Percentiles rank a stretch among this genome's conserved stretches.
Conservation (phyloP, 2,113 vertebrate genomes). For the Toxotes chatareus region DNA sequence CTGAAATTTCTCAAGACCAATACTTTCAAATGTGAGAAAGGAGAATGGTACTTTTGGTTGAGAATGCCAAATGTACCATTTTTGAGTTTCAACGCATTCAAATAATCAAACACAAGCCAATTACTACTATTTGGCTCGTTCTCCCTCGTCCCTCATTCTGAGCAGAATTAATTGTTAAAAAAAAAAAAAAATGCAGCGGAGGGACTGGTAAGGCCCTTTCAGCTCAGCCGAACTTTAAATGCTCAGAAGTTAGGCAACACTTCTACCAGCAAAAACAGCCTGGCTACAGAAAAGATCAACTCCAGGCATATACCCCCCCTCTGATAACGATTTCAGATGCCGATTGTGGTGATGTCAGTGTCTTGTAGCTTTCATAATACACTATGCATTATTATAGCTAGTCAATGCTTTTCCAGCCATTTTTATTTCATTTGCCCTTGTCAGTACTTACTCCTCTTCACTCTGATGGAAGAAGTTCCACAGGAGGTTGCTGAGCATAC, state of each 20-base stretch:
- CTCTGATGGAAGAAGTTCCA: conserved; percentile 74
- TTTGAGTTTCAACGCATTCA: neutral
- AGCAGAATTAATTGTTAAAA: too few species aligned
- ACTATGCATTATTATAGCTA: conserved; percentile 34
- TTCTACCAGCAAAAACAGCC: conserved; percentile 28
- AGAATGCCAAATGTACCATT: neutral
- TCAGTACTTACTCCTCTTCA: conserved; percentile 65
- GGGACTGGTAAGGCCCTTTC: neutral
- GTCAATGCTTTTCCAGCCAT: conserved; percentile 60
- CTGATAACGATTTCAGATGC: conserved; percentile 41
- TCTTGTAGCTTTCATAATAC: conserved; percentile 44
- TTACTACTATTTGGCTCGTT: too few species aligned
- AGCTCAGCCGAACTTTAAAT: conserved; percentile 34
- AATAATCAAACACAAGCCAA: neutral
- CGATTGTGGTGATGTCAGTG: conserved; percentile 48
- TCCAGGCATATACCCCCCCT: conserved; percentile 15
- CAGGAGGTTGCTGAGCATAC: conserved; percentile 82
- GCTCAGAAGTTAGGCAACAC: conserved; percentile 25
- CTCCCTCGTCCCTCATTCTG: neutral
- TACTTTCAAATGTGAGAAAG: neutral
- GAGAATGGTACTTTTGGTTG: neutral
- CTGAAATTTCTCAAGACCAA: neutral
- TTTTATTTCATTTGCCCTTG: conserved; percentile 69
- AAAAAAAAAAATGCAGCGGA: neutral
- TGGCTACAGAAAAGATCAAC: conserved; percentile 17